Conservation (phyloP, 2,888 invertebrate species). For the Phyllotreta cruciferae region DNA sequence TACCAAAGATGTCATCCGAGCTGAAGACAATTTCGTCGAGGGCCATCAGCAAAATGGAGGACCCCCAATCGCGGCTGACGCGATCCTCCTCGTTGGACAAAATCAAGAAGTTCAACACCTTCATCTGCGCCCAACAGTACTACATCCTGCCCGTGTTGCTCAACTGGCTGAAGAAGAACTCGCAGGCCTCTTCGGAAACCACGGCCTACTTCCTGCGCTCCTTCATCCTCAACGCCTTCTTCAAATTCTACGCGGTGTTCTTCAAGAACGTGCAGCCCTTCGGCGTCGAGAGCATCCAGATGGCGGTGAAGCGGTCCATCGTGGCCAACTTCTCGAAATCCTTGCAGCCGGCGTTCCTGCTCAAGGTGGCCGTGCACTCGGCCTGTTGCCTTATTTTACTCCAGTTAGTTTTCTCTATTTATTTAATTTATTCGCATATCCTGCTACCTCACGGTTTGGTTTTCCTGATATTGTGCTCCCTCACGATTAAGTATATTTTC, state of each 20-base stretch:
- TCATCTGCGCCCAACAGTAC: slow-evolving; percentile 55
- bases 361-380: slow-evolving; percentile 45
- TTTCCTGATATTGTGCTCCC: slow-evolving; percentile 47
- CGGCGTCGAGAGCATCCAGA: slow-evolving; percentile 20
- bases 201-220: slow-evolving; percentile 48
- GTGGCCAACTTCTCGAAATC: slow-evolving; percentile 34
- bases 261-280: slow-evolving; percentile 23
- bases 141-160: slow-evolving; percentile 53
- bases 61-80: slow-evolving; percentile 46
- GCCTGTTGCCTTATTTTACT: slow-evolving; percentile 43
- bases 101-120: slow-evolving; percentile 54
- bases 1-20: slow-evolving; percentile 45
- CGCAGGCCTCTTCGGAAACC: slow-evolving; percentile 49
- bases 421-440: slow-evolving; percentile 42
- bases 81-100: slow-evolving; percentile 54
- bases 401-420: slow-evolving; percentile 47
- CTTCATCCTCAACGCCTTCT: slow-evolving; percentile 43
- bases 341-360: slow-evolving; percentile 38
- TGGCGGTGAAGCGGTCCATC: background rate
- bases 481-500: slow-evolving; percentile 41
- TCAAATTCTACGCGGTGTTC: slow-evolving; percentile 43
- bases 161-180: slow-evolving; percentile 51
- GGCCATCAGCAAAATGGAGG: slow-evolving; percentile 37
- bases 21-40: slow-evolving; percentile 35
- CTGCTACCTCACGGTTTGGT: slow-evolving; percentile 48